Percentiles rank a stretch among this genome's conserved stretches.
phyloP scores from a whole-genome alignment of 2,797 vertebrate genomes.

The Paedocypris micromegethes region DNA sequence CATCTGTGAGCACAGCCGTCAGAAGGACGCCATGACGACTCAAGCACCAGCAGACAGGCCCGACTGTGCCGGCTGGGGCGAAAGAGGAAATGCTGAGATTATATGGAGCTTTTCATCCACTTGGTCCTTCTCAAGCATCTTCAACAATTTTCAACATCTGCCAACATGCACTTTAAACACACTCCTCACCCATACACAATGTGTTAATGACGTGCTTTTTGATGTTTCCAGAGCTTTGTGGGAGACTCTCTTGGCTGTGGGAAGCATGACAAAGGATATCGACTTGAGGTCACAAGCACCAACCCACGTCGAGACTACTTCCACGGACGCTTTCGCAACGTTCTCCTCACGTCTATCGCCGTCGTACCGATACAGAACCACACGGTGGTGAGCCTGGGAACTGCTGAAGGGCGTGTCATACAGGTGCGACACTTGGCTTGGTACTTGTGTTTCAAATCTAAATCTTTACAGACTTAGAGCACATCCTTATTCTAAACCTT shows the following conservation, averaged over 20 bases:
- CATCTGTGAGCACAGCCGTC: slow-evolving; percentile 46
- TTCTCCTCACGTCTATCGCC: slow-evolving; percentile 85
- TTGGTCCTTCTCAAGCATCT: slow-evolving; percentile 29
- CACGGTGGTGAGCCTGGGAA: slow-evolving; percentile 86
- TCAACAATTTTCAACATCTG: slow-evolving; percentile 39
- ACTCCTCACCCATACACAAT: not conserved
- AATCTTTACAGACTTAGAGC: too few relatives aligned
- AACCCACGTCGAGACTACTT: slow-evolving; percentile 88
- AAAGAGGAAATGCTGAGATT: slow-evolving; percentile 62
- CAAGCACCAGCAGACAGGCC: slow-evolving; percentile 37
- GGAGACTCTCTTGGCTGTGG: slow-evolving; percentile 80
- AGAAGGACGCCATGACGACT: slow-evolving; percentile 51
- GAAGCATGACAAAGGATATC: slow-evolving; percentile 80
- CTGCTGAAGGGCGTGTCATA: slow-evolving; percentile 83
- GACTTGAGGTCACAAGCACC: slow-evolving; percentile 84
- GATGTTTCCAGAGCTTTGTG: slow-evolving; percentile 73
- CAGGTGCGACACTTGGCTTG: slow-evolving; percentile 70
- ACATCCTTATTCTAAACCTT: too few relatives aligned
- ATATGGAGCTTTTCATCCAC: slow-evolving; percentile 49
- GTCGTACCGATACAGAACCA: slow-evolving; percentile 77
- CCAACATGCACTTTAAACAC: slow-evolving; percentile 29
- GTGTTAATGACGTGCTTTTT: not conserved
- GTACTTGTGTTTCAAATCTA: not conserved
- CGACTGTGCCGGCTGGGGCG: slow-evolving; percentile 57
- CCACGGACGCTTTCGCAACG: slow-evolving; percentile 78